Base-by-base conservation (phyloP, 2,888 invertebrate genomes). In the Germaria angustata region DNA sequence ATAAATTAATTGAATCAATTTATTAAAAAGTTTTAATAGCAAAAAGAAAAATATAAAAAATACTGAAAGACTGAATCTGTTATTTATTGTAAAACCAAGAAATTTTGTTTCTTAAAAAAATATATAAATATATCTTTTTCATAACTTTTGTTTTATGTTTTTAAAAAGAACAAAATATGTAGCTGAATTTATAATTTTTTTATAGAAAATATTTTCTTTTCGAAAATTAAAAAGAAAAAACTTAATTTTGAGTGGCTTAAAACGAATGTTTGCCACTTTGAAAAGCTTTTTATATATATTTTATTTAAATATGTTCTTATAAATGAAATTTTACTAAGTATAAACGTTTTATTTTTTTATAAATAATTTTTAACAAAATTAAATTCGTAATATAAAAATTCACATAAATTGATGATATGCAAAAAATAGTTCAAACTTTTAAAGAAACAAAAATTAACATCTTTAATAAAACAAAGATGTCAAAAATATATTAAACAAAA, bases 1-100 rank as follows among this genome's bases (percentile, higher is more conserved):
- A 87, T 87, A 87, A 87, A 88, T 89, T 89, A 87, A 89, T 89
- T 88, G 86, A 88, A 88, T 88, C 88, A 88, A 88, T 89, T 88
- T 87, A 87, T 88, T 87, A 34, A 88, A 86, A 84, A 87, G 86
- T 59, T 76, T 76, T 69, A 75, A 75, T 65, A 81, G 71, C 36
- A 66, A 75, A 75, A 61, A 46, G 39, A 46, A 28, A 53, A 49
- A 61, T 11, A 65, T 20, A 69, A 81, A 77, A 77, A 73, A 73
- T 80, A 76, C 81, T 84, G 84, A 84, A 89, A 89, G 89, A 89
- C 89, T 89, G 89, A 89, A 89, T 87, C 88, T 89, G 89, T 89
- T 89, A 87, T 84, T 84, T 84, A 76, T 84, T 86, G 86, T 86
- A 80, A 78, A 83, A 86, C 66, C n/a, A 71, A 73, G 36, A 13